A percentile compares a stretch with the other conserved stretches of the same genome.
phyloP scores from a whole-genome alignment of 2,113 vertebrate genomes.

The Protobothrops mucrosquamatus region DNA sequence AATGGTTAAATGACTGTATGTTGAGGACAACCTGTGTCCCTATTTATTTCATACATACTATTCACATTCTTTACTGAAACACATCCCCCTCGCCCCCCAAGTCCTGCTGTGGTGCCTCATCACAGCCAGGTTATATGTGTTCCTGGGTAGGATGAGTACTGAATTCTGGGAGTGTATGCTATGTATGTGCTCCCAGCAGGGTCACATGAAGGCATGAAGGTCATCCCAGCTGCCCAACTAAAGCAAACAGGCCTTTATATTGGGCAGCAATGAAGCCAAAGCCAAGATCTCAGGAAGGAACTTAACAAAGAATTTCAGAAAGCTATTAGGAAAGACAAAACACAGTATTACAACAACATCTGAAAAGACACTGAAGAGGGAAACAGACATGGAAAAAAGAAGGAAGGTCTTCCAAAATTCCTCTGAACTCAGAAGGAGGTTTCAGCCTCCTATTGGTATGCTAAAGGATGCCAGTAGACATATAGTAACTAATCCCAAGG shows the following conservation, averaged over 20 bases:
- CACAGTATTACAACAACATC: neutral
- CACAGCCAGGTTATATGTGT: neutral
- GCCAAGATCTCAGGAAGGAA: neutral
- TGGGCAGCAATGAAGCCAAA: neutral
- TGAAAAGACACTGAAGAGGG: neutral
- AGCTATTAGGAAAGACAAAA: neutral
- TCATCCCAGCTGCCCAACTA: neutral
- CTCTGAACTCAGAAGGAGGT: neutral
- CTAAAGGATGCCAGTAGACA: neutral
- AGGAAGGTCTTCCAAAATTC: neutral
- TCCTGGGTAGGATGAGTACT: neutral
- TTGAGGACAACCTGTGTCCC: neutral
- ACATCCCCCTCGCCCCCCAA: neutral
- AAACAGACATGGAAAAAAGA: neutral
- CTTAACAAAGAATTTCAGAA: neutral
- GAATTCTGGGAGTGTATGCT: neutral
- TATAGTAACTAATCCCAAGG: neutral
- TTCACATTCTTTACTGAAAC: neutral
- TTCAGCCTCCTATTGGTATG: neutral
- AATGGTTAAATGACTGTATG: neutral
- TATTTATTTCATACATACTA: neutral
- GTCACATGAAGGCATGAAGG: neutral
- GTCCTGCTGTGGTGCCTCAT: neutral
- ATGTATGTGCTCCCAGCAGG: neutral
- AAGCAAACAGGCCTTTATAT: neutral